Percentiles rank a stretch among this genome's conserved stretches.
These are phyloP conservation scores for Gasterosteus nipponicus DNA, from an alignment of 2,113 vertebrate species.

Conservation along the genomic window DNA sequence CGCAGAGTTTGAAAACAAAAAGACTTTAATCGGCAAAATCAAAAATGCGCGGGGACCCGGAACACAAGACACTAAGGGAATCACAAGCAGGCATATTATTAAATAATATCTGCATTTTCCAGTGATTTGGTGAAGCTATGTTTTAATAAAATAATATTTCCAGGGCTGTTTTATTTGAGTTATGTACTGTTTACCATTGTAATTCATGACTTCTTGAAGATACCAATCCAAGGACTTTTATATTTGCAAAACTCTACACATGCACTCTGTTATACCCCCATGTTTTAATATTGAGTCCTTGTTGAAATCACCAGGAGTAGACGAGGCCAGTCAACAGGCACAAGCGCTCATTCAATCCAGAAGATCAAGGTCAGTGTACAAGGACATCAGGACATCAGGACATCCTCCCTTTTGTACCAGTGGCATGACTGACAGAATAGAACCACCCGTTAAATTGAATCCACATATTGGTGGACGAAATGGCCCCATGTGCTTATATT, in stretches of 20 bases:
- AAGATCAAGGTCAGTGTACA: slow-evolving; percentile 65
- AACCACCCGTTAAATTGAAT: slow-evolving; percentile 52
- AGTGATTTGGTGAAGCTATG: neutral
- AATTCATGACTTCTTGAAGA: neutral
- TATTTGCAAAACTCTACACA: neutral
- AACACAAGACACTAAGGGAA: too few species aligned
- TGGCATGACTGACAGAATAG: slow-evolving; percentile 42
- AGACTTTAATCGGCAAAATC: too few species aligned
- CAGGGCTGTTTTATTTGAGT: too few species aligned
- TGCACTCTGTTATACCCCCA: neutral
- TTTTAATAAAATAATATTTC: neutral
- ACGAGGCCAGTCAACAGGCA: slow-evolving; percentile 34
- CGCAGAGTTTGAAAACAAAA: too few species aligned
- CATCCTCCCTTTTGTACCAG: slow-evolving; percentile 38
- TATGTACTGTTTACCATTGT: neutral
- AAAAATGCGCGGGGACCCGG: too few species aligned
- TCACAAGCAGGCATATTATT: too few species aligned
- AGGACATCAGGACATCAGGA: slow-evolving; percentile 66
- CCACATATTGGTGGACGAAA: slow-evolving; percentile 23
- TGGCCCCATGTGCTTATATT: neutral
- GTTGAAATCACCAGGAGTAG: slow-evolving; percentile 33
- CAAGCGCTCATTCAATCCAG: slow-evolving; percentile 49
- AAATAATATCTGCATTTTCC: neutral
- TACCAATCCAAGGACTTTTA: neutral
- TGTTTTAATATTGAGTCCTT: slow-evolving; percentile 1